Evolutionary conservation across 1,140 invertebrate genomes (phyloP), one percentile per base, ranked within the genome.

Genomic region (Bombus picipes): DNA sequence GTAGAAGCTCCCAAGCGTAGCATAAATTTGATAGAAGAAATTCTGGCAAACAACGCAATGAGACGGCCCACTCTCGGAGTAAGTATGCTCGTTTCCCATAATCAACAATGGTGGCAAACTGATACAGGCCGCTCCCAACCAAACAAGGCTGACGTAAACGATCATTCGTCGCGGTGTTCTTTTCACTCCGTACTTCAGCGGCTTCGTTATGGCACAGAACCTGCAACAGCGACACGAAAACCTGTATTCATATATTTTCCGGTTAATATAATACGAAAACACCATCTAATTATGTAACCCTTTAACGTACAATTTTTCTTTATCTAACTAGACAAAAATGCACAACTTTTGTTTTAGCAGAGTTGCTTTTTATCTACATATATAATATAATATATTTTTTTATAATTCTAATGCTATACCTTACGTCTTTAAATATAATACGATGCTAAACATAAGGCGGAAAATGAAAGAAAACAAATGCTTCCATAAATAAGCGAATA

Each of bases 181-280:
- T 93, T 98, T 98, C 8, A 98, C 97, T 15, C 98, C 98, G 93
- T 99, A 98, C 91, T 98, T 97, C 81, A 99, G 94, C 15, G 98
- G 98, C 92, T 98, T 98, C 15, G 98, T 98, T 74, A 99, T 99
- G 37, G 98, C 98, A 93, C 98, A 98, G 94, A 98, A 99, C 25
- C 96, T 95, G 85, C 4, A 1, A 66, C 59, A 65, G 65, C 76
- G 6, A 85, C 79, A 81, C n/a, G 82, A 74, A 39, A 37, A 80
- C 0, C 15, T 8, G 9, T 70, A 87, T 81, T 12, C 43, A 13
- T 22, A 25, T 9, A 25, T 57, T 37, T 47, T 3, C 0, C 37
- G 47, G 47, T 18, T 47, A 22, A 22, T 4, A 53, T 53, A 53
- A 53, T 53, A 22, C 47, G 6, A 6, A 22, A 53, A 53, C 18